Evolutionary conservation across 2,113 vertebrate genomes (phyloP).

Genomic region (Raja brachyura): DNA sequence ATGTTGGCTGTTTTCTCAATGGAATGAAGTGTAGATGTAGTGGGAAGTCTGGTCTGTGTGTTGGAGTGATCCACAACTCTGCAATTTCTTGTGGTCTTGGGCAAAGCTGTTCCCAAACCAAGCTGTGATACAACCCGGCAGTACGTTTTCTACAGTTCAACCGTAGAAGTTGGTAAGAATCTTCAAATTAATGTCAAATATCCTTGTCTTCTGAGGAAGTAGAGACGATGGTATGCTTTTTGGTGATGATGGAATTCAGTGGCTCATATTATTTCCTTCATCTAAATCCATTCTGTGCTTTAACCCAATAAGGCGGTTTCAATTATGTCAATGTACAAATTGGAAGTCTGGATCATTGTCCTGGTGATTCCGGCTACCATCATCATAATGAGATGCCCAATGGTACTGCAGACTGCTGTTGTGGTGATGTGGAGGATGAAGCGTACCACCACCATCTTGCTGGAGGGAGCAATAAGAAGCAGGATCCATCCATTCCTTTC

Average conservation of each 20-base stretch:
- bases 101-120: too few species aligned
- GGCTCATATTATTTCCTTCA: background rate
- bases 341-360: slow-evolving; percentile 50
- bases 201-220: too few species aligned
- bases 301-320: background rate
- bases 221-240: too few species aligned
- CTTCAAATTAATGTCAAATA: too few species aligned
- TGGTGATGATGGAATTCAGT: background rate
- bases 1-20: too few species aligned
- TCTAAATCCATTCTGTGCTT: background rate
- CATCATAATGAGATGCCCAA: slow-evolving; percentile 51
- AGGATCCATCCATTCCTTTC: background rate
- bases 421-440: slow-evolving; percentile 52
- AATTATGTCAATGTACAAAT: background rate
- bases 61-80: too few species aligned
- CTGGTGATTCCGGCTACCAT: slow-evolving; percentile 52
- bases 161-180: too few species aligned
- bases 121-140: too few species aligned
- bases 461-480: slow-evolving; percentile 41
- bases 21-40: too few species aligned
- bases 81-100: too few species aligned
- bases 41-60: too few species aligned
- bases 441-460: slow-evolving; percentile 41
- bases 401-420: slow-evolving; percentile 43
- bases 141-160: too few species aligned